Conservation (phyloP, 53 echinoderm and acorn worm genomes). For the Henricia sp. region DNA sequence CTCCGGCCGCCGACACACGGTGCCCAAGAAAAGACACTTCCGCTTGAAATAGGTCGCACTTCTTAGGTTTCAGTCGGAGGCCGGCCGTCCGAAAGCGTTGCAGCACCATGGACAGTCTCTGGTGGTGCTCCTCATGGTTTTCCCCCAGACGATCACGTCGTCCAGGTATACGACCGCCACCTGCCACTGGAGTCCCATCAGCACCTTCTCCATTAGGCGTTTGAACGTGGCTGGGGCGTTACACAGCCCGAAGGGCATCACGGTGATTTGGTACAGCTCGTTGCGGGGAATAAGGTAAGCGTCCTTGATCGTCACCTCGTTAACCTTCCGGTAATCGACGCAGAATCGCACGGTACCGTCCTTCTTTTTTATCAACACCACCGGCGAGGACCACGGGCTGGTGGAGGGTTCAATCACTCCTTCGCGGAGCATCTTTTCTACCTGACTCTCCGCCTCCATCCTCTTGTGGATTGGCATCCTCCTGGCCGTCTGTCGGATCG, state of each 20-base stretch:
- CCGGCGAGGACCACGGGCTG: too few relatives aligned
- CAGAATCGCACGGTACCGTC: too few relatives aligned
- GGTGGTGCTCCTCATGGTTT: background rate
- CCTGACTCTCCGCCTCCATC: too few relatives aligned
- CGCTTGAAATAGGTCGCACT: background rate
- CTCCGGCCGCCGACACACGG: background rate
- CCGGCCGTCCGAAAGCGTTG: background rate
- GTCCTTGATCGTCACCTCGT: background rate
- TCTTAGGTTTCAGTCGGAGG: background rate
- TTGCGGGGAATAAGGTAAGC: background rate
- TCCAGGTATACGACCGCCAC: constrained; percentile 21
- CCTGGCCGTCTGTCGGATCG: too few relatives aligned
- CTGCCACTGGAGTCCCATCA: constrained; percentile 49
- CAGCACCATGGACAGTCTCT: background rate
- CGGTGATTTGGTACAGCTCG: constrained; percentile 4
- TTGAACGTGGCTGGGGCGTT: constrained; percentile 1
- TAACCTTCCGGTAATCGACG: too few relatives aligned
- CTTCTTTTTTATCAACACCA: too few relatives aligned
- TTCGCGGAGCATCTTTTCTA: too few relatives aligned
- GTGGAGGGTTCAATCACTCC: too few relatives aligned
- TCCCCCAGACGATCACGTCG: background rate
- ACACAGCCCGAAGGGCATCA: constrained; percentile 31
- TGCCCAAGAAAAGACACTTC: constrained; percentile 16
- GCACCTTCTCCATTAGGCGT: constrained; percentile 20
- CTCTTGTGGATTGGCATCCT: too few relatives aligned